Evolutionary conservation across 35 echinoderm and acorn worm genomes (phyloP), one percentile per base, ranked within the genome.

Genomic region (Acanthaster planci): DNA sequence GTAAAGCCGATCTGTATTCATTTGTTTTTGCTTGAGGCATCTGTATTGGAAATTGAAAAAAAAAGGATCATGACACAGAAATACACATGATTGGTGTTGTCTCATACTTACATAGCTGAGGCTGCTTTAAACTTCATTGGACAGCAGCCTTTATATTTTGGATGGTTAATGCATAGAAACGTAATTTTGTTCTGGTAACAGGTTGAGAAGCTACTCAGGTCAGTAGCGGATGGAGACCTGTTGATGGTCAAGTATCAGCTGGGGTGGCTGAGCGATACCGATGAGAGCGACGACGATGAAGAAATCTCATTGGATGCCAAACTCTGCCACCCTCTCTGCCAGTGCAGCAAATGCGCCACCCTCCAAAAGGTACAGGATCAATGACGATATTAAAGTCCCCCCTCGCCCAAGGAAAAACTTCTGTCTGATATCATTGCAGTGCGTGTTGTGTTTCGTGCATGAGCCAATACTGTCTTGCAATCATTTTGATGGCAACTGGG

Each of bases 351-450:
- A 93, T 99, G 96, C 83, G 86, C 88, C 85, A 90, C 89, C 80
- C 85, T 99, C 18, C 96, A 99, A 80, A 99, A 91, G 91, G 95
- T 98, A 58, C n/a, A n/a, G n/a, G n/a, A n/a, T n/a, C n/a, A n/a
- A n/a, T n/a, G n/a, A n/a, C n/a, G n/a, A n/a, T n/a, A n/a, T n/a
- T n/a, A n/a, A n/a, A n/a, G n/a, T n/a, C n/a, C n/a, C n/a, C n/a
- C n/a, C n/a, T n/a, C n/a, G 52, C 0, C 21, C 52, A 55, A 55
- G 21, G 56, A 26, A n/a, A 59, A 59, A 5, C 19, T 18, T 59
- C 19, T 5, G 27, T n/a, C 19, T 14, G 17, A 18, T 21, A 59
- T 59, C 27, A 18, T 17, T 5, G 14, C 26, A 23, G 18, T 58
- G 14, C 26, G 52, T 55, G n/a, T n/a, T n/a, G n/a, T n/a, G n/a